Evolutionary conservation across 1,140 invertebrate genomes (phyloP).

Genomic region (Oppia nitens): DNA sequence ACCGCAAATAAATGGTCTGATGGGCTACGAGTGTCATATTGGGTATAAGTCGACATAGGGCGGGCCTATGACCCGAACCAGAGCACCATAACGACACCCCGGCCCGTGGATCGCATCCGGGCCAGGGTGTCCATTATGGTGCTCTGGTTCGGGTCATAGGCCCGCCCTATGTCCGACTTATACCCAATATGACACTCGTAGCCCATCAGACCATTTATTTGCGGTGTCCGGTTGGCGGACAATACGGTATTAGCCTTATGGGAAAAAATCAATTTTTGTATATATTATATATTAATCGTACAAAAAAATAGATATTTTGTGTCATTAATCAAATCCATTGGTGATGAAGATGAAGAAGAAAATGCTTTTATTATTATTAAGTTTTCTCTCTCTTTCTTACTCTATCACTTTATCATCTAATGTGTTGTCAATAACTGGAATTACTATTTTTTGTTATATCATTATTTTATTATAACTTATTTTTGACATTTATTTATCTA

Average conservation of each 20-base stretch:
- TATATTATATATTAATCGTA: too few relatives aligned
- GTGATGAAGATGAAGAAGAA: too few relatives aligned
- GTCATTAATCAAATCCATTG: too few relatives aligned
- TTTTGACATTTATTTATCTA: too few relatives aligned
- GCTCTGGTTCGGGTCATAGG: conserved; percentile 73
- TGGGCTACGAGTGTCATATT: conserved; percentile 77
- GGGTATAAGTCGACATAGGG: conserved; percentile 76
- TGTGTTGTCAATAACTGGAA: too few relatives aligned
- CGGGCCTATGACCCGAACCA: conserved; percentile 67
- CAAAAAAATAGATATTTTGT: too few relatives aligned
- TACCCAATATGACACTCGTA: conserved; percentile 75
- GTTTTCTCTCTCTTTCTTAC: too few relatives aligned
- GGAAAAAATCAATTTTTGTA: conserved; percentile 24
- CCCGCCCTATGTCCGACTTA: conserved; percentile 64
- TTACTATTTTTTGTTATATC: neutral
- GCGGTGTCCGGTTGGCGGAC: conserved; percentile 80
- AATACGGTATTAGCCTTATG: conserved; percentile 70
- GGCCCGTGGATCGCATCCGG: conserved; percentile 54
- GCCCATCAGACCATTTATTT: conserved; percentile 65
- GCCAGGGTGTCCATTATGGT: conserved; percentile 52
- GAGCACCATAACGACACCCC: conserved; percentile 58
- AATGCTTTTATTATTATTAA: too few relatives aligned
- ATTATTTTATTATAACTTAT: neutral
- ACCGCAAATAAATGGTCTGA: conserved; percentile 63
- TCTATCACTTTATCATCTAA: too few relatives aligned